Evolutionary conservation across 2,113 vertebrate genomes (phyloP).

Genomic region (Hippoglossus stenolepis): DNA sequence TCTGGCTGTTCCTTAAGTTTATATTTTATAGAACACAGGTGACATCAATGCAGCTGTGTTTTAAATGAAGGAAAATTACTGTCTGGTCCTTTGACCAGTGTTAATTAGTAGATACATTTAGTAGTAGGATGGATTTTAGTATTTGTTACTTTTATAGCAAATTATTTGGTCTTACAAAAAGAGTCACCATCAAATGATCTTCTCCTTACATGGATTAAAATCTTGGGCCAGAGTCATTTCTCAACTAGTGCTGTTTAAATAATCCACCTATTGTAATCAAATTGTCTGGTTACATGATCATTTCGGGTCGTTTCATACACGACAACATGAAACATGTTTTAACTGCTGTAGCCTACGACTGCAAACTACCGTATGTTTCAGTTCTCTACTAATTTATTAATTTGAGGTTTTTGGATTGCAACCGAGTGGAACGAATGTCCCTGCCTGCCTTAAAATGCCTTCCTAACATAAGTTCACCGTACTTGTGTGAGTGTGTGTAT

Average conservation of each 20-base stretch:
- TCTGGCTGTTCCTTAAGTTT: not conserved
- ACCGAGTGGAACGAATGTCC: not conserved
- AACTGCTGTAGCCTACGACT: not conserved
- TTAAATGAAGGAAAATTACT: not conserved
- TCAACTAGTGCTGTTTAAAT: not conserved
- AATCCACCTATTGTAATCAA: not conserved
- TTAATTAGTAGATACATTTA: too few species aligned
- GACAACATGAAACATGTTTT: not conserved
- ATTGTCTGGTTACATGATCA: not conserved
- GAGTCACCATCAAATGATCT: too few species aligned
- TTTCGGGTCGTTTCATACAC: not conserved
- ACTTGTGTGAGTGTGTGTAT: not conserved
- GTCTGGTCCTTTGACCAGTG: too few species aligned
- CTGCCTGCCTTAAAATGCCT: not conserved
- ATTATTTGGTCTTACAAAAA: too few species aligned
- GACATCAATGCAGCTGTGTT: not conserved
- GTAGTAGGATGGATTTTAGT: too few species aligned
- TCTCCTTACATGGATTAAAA: too few species aligned
- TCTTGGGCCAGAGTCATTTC: too few species aligned
- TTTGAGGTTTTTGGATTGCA: not conserved
- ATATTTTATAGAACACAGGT: not conserved
- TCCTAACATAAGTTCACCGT: not conserved
- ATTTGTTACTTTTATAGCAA: too few species aligned
- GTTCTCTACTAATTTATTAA: not conserved
- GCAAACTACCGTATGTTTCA: not conserved